Evolutionary conservation across 2,113 vertebrate species (phyloP), one percentile per base, ranked within the genome.

Genomic region (Hypocryptadius cinnamomeus): DNA sequence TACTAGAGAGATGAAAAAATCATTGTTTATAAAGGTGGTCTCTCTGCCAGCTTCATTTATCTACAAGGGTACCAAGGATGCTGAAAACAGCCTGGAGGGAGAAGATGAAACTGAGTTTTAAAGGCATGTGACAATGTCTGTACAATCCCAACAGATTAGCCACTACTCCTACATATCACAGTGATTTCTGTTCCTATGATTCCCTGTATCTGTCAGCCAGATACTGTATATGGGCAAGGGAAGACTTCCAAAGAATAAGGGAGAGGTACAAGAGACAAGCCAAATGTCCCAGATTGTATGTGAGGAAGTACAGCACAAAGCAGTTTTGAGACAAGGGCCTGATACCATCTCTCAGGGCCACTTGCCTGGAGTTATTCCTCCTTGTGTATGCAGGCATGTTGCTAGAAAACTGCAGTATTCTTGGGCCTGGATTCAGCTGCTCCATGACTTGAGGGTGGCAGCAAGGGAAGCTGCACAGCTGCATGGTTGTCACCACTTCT

Each of bases 51-150:
- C 22, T 78, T 77, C 31, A 22, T 92, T 90, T 80, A 82, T 54
- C 54, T 79, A 28, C 18, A 17, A 74, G 47, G 24, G 10, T 51
- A 85, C 59, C 51, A 54, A 93, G 68, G 27, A 83, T 74, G 54
- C 64, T 65, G 45, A 70, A 82, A 95, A 83, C 11, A 90, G 45
- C 87, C 80, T 74, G 21, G 31, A 86, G 85, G 69, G 42, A 86
- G 64, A 94, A 73, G 82, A 92, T 24, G 8, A 93, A 94, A 86
- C 30, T n/a, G 53, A 56, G 35, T 86, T 91, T 95, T 78, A 60
- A 86, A 85, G 57, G 56, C 51, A 35, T 50, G 28, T 90, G 92
- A 92, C 72, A 90, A 61, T 35, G 31, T 87, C 47, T 83, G 24
- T 84, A 70, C 73, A 86, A 86, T 74, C 72, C 64, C 60, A 84